phyloP scores from a whole-genome alignment of 2,113 vertebrate species.

The Prochilodus magdalenae region DNA sequence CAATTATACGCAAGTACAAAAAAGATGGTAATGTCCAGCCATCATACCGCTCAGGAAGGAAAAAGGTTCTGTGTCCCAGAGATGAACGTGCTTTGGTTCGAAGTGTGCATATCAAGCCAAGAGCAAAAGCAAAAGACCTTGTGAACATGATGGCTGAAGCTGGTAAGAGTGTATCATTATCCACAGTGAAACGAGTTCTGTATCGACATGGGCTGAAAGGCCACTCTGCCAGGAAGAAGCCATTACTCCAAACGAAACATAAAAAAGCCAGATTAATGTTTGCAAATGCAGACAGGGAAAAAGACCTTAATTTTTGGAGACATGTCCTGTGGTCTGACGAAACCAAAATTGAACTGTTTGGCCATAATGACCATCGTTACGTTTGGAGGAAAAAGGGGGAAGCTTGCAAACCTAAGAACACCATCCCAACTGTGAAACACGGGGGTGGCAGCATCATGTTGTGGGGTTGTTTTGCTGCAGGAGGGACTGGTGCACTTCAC shows the following conservation, averaged over 20 bases:
- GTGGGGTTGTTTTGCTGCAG: too few species aligned
- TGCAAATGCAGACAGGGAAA: background rate
- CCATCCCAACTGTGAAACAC: background rate
- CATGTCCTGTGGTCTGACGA: too few species aligned
- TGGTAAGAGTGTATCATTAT: conserved; percentile 8
- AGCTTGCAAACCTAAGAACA: background rate
- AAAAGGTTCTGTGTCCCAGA: too few species aligned
- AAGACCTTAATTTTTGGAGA: background rate
- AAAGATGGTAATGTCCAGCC: too few species aligned
- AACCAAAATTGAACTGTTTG: too few species aligned
- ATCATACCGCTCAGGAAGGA: too few species aligned
- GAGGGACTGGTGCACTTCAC: too few species aligned
- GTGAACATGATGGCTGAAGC: background rate
- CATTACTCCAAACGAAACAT: conserved; percentile 7
- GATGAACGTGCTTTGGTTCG: background rate
- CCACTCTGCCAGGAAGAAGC: conserved; percentile 3
- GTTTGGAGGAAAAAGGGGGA: background rate
- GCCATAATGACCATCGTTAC: too few species aligned
- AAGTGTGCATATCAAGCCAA: background rate
- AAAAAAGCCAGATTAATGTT: background rate
- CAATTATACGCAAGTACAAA: too few species aligned
- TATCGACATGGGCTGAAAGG: conserved; percentile 10
- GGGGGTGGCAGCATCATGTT: too few species aligned
- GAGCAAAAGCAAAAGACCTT: conserved; percentile 7
- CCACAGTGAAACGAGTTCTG: conserved; percentile 14